phyloP scores from a whole-genome alignment of 2,113 vertebrate genomes.

The Chrysochloris asiatica region DNA sequence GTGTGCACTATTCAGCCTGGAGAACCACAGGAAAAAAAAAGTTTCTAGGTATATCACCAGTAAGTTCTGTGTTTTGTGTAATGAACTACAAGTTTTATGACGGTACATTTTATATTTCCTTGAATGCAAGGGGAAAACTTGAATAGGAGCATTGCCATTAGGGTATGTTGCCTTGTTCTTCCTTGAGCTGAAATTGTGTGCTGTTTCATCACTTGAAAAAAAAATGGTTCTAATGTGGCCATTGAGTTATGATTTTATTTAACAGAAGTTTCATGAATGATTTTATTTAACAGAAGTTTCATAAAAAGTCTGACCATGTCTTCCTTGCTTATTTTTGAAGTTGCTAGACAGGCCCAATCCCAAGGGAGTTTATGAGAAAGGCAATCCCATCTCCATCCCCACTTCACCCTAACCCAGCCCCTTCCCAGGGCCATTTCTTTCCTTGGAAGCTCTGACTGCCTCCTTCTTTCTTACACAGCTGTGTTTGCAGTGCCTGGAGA shows the following conservation, averaged over 20 bases:
- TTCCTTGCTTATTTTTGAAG: background rate
- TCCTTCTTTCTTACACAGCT: constrained; percentile 68
- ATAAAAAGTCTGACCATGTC: background rate
- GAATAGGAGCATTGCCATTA: background rate
- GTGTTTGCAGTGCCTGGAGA: constrained; percentile 67
- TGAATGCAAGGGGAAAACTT: background rate
- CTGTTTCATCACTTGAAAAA: constrained; percentile 55
- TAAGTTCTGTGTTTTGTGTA: constrained; percentile 12
- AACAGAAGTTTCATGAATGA: background rate
- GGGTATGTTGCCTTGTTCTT: background rate
- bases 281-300: background rate
- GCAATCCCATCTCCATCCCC: background rate
- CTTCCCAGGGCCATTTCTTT: constrained; percentile 47
- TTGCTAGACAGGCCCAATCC: constrained; percentile 38
- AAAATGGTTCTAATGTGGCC: background rate
- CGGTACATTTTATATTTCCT: background rate
- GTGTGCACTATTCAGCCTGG: constrained; percentile 19
- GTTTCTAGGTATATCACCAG: constrained; percentile 41
- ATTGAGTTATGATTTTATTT: background rate
- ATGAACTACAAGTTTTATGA: background rate
- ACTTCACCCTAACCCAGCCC: background rate
- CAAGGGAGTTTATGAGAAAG: background rate
- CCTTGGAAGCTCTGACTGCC: constrained; percentile 78
- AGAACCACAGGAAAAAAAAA: constrained; percentile 7
- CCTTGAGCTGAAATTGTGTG: background rate